Percentiles rank a stretch among this genome's conserved stretches.
Conservation (phyloP, 2,797 vertebrate genomes). For the Tolypeutes matacus region DNA sequence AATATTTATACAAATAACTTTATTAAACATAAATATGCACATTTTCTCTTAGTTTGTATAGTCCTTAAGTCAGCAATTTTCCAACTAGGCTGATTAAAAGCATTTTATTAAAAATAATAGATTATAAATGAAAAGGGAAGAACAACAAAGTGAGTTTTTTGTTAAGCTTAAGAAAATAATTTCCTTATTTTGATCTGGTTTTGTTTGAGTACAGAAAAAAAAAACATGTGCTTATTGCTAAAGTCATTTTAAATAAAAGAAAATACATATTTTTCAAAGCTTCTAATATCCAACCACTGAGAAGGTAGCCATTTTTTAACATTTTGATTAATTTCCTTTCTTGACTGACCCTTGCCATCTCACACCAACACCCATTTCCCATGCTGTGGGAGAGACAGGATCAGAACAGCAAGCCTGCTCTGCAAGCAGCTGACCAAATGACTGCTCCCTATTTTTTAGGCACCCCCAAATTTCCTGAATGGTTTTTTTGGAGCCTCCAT, state of each 20-base stretch:
- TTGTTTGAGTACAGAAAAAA: slow-evolving; percentile 26
- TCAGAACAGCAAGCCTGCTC: neutral
- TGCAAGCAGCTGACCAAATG: neutral
- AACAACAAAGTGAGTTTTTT: neutral
- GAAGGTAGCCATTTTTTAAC: neutral
- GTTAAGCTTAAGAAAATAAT: neutral
- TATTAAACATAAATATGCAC: slow-evolving; percentile 33
- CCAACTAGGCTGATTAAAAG: neutral
- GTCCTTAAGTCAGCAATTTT: slow-evolving; percentile 33
- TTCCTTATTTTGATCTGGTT: neutral
- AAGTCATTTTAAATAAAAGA: neutral
- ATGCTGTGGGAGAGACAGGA: neutral
- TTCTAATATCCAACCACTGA: neutral
- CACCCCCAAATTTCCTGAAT: neutral
- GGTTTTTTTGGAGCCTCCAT: neutral
- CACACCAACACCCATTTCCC: neutral
- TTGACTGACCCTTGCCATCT: neutral
- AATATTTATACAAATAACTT: slow-evolving; percentile 30
- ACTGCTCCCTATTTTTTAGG: neutral
- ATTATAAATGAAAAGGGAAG: neutral
- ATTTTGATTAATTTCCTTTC: neutral
- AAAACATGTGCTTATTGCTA: neutral
- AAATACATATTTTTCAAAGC: neutral
- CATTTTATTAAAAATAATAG: slow-evolving; percentile 32
- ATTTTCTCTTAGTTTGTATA: slow-evolving; percentile 30